phyloP scores from a whole-genome alignment of 2,113 vertebrate species.

The Cettia cetti region DNA sequence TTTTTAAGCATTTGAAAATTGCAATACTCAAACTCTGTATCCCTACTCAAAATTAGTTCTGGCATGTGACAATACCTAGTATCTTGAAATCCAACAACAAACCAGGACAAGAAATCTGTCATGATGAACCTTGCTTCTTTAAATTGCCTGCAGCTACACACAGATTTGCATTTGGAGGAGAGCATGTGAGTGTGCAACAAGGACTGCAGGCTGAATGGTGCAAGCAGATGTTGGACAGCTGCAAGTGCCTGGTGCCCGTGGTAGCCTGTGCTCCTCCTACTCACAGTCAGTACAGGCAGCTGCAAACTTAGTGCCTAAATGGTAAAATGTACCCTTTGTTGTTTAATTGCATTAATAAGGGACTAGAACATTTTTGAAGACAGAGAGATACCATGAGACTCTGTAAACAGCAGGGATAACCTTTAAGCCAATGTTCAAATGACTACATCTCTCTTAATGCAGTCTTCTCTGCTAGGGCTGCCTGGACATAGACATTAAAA shows the following conservation, averaged over 20 bases:
- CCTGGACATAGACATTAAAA: background rate
- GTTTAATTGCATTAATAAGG: background rate
- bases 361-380: background rate
- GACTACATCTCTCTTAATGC: background rate
- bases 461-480: background rate
- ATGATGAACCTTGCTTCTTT: background rate
- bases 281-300: background rate
- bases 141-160: background rate
- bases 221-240: background rate
- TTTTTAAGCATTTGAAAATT: background rate
- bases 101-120: background rate
- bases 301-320: background rate
- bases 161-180: background rate
- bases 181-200: background rate
- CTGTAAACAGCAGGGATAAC: background rate
- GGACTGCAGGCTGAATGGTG: background rate
- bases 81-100: background rate
- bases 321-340: background rate
- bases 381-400: background rate
- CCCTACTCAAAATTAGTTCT: background rate
- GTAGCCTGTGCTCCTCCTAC: background rate
- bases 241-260: background rate
- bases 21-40: background rate
- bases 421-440: background rate
- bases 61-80: fast-evolving